Percentiles rank a stretch among this genome's conserved stretches.
Evolutionary conservation across 2,888 invertebrate genomes (phyloP).

Genomic region (Pediacus dermestoides): DNA sequence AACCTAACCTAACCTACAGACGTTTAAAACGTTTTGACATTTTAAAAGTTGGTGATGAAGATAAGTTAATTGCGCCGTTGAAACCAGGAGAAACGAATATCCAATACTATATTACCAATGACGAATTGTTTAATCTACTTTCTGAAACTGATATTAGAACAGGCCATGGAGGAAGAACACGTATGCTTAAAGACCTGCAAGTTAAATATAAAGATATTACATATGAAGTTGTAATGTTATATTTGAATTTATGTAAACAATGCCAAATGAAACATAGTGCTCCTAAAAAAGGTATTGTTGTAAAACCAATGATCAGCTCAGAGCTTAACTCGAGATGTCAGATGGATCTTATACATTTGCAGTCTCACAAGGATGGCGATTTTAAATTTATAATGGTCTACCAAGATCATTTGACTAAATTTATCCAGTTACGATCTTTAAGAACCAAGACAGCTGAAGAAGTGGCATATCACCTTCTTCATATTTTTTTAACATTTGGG

Average conservation of each 20-base stretch:
- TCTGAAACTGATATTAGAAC: slow-evolving; percentile 30
- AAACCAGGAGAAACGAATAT: not conserved
- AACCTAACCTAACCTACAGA: no score
- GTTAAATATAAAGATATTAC: slow-evolving; percentile 35
- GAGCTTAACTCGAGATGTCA: slow-evolving; percentile 23
- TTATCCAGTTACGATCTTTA: slow-evolving; percentile 23
- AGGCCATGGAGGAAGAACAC: slow-evolving; percentile 33
- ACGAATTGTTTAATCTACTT: slow-evolving; percentile 32
- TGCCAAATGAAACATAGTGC: slow-evolving; percentile 31
- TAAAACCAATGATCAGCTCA: slow-evolving; percentile 13
- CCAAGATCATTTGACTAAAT: slow-evolving; percentile 22
- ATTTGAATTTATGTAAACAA: slow-evolving; percentile 30
- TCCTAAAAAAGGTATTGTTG: slow-evolving; percentile 22
- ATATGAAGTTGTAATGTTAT: slow-evolving; percentile 29
- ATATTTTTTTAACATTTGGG: slow-evolving; percentile 31
- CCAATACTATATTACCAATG: slow-evolving; percentile 27
- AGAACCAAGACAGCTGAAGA: slow-evolving; percentile 23
- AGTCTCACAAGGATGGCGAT: slow-evolving; percentile 23
- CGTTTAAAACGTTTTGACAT: slow-evolving; percentile 32
- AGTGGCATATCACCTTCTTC: slow-evolving; percentile 14
- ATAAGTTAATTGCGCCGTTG: slow-evolving; percentile 4
- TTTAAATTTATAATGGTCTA: slow-evolving; percentile 21
- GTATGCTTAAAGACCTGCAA: slow-evolving; percentile 34
- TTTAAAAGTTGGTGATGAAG: slow-evolving; percentile 28
- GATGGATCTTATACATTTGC: slow-evolving; percentile 30